phyloP scores from a whole-genome alignment of 30 jellyfish, hydroid and myxozoan species.

The Turritopsis dohrnii region DNA sequence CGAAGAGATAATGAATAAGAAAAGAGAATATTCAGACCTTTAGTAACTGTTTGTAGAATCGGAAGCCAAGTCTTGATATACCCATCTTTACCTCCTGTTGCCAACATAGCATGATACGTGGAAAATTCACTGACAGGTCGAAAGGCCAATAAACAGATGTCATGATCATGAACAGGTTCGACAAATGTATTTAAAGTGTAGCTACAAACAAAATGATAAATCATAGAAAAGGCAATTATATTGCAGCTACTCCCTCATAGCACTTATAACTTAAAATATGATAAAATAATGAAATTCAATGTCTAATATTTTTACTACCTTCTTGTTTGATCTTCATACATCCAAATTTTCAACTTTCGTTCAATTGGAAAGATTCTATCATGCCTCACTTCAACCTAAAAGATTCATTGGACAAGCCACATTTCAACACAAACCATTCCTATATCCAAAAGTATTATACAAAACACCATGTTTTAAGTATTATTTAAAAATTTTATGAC shows the following conservation, averaged over 20 bases:
- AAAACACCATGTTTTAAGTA: no score
- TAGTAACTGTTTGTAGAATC: background rate
- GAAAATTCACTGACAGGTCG: slow-evolving; percentile 46
- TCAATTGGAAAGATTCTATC: slow-evolving; percentile 56
- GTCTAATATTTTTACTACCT: slow-evolving; percentile 26
- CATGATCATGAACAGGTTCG: slow-evolving; percentile 71
- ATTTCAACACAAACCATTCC: no score
- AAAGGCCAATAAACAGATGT: slow-evolving; percentile 25
- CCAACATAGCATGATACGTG: slow-evolving; percentile 33
- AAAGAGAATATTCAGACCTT: background rate
- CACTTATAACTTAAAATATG: no score
- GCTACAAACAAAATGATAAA: slow-evolving; percentile 25
- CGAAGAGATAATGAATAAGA: no score
- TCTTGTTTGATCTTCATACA: slow-evolving; percentile 22
- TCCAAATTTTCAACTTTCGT: slow-evolving; percentile 65
- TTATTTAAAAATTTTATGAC: no score
- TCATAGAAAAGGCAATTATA: no score
- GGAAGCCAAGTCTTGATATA: slow-evolving; percentile 61
- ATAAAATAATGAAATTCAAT: no score
- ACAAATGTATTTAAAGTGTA: slow-evolving; percentile 48
- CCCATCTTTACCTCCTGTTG: slow-evolving; percentile 56
- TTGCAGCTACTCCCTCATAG: no score
- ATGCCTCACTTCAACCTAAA: slow-evolving; percentile 56
- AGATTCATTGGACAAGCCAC: no score
- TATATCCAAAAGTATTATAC: no score